These are phyloP conservation scores for Galago senegalensis DNA, from an alignment of 2,797 vertebrate species.

Conservation along the genomic window DNA sequence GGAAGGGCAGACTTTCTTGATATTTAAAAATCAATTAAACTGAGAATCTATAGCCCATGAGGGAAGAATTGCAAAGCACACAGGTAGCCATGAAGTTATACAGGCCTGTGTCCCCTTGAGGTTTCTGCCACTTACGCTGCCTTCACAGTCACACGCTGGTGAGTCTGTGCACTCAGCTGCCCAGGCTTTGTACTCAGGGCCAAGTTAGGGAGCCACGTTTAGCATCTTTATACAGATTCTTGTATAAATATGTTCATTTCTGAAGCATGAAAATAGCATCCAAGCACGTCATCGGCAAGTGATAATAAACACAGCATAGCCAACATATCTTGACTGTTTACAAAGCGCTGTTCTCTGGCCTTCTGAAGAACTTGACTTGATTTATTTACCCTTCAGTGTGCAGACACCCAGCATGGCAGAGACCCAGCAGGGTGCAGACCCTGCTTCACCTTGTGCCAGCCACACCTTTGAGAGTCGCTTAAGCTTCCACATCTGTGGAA, in stretches of 20 bases:
- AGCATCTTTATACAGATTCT: not conserved
- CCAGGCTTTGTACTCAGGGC: not conserved
- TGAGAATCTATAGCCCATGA: not conserved
- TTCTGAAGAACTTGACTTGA: not conserved
- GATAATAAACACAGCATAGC: not conserved
- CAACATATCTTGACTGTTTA: not conserved
- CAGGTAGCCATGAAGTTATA: not conserved
- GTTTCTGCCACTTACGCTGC: not conserved
- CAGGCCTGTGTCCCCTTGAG: not conserved
- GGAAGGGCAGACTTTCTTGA: not conserved
- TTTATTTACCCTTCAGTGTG: not conserved
- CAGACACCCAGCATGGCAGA: not conserved
- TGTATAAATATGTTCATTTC: not conserved
- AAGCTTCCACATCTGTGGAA: not conserved
- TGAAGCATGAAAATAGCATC: not conserved
- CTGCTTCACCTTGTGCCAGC: not conserved
- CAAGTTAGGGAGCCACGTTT: not conserved
- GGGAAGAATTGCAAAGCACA: not conserved
- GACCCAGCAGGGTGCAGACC: not conserved
- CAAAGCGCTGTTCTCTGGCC: not conserved
- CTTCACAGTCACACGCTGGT: not conserved
- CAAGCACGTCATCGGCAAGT: not conserved
- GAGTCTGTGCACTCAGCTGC: not conserved
- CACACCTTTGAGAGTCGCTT: not conserved
- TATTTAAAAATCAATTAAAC: slow-evolving; percentile 47